Evolutionary conservation across 2,113 vertebrate species (phyloP).

Genomic region (Cinclus cinclus): DNA sequence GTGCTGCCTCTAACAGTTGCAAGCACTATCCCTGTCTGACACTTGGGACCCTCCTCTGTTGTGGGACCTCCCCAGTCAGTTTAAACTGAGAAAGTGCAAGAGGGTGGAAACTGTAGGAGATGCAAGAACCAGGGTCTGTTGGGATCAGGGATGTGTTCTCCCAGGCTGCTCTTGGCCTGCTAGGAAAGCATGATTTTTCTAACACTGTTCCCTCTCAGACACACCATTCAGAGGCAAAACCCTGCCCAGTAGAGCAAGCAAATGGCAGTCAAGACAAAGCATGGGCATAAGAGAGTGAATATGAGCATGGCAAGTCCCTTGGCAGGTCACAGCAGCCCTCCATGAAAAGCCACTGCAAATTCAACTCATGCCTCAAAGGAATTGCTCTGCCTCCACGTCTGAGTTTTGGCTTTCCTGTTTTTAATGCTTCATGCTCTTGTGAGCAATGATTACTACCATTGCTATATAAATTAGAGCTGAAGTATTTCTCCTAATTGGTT

Average conservation of each 20-base stretch:
- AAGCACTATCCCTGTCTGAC: not conserved
- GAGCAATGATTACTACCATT: not conserved
- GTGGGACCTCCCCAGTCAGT: not conserved
- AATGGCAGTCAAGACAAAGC: not conserved
- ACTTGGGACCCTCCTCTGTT: rapidly evolving
- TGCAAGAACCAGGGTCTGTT: not conserved
- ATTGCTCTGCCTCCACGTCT: not conserved
- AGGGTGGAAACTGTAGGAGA: not conserved
- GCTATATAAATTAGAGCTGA: not conserved
- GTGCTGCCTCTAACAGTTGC: not conserved
- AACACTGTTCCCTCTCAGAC: not conserved
- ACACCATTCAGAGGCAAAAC: not conserved
- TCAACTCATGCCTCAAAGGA: not conserved
- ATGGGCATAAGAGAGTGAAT: not conserved
- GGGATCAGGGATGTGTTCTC: not conserved
- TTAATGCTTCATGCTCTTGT: not conserved
- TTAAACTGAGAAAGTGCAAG: not conserved
- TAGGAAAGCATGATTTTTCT: not conserved
- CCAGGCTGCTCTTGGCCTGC: rapidly evolving
- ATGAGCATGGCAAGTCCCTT: not conserved
- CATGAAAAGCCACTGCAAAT: not conserved
- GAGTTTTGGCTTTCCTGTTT: not conserved
- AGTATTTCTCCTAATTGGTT: not conserved
- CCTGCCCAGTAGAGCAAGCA: not conserved
- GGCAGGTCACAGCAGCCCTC: not conserved